phyloP scores from a whole-genome alignment of 1,140 invertebrate species.

The Chironomus tepperi region DNA sequence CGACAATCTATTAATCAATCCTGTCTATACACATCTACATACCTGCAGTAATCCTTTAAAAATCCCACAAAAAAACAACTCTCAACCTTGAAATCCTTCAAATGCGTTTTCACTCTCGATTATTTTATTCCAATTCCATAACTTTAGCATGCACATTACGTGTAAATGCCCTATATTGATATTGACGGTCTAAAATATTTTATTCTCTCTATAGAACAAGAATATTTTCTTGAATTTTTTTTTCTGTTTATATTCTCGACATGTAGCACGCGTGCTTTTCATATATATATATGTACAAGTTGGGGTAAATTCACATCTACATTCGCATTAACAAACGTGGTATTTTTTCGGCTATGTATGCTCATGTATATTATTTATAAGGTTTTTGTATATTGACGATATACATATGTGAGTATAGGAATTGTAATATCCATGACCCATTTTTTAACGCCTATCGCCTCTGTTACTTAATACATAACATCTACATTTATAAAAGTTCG shows the following conservation, averaged over 20 bases:
- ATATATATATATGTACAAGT: not conserved
- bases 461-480: not conserved
- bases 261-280: not conserved
- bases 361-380: not conserved
- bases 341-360: not conserved
- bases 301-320: not conserved
- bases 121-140: no score
- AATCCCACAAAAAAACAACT: no score
- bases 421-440: not conserved
- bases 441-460: not conserved
- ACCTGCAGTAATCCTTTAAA: no score
- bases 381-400: not conserved
- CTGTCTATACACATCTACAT: no score
- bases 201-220: not conserved
- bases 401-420: not conserved
- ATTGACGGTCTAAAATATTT: not conserved
- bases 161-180: not conserved
- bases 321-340: not conserved
- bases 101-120: no score
- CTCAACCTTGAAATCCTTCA: no score
- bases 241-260: not conserved
- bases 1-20: no score
- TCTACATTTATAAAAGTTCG: not conserved
- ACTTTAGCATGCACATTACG: no score
- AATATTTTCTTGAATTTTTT: not conserved